Base-by-base conservation (phyloP, 2,797 vertebrate genomes). In the Tapirus indicus region DNA sequence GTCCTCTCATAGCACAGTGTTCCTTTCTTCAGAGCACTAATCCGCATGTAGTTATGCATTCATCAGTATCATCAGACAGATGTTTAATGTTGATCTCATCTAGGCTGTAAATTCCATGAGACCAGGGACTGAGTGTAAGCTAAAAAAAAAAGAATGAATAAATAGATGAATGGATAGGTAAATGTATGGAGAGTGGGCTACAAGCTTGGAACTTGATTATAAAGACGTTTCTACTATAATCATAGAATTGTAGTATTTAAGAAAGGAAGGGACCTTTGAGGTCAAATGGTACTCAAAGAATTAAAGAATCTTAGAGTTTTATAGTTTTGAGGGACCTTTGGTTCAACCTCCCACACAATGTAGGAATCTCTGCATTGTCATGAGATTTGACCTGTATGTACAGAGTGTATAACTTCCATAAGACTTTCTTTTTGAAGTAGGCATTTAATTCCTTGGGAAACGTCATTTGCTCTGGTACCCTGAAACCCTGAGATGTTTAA, bases 371-470 rank as follows among this genome's bases (percentile, higher is more conserved):
- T 49, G 6, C 38, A 72, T 1, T 77, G 35, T 52, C 32, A 72
- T 82, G 47, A 44, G 75, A 66, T 71, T 83, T 82, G 75, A 84
- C 71, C 32, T 56, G 3, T 38, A 58, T 66, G 16, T 85, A 88
- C 60, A 93, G 10, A 58, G 41, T 75, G 3, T n/a, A 66, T 56
- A 69, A 75, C 49, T 75, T 83, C 25, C n/a, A 8, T 47, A 38
- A 92, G 32, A 79, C 47, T 92, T 90, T 49, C 52, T 52, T 91
- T 93, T 29, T 35, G 7, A 44, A 71, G 29, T 23, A 84, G 62
- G 6, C 18, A 38, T 78, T 95, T 88, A 95, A 84, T 94, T 92
- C 25, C 60, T 94, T 90, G 29, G 29, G 44, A 94, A 95, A 90
- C 41, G 17, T 80, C 27, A 91, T 94, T 84, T 90, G 20, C 20